These are phyloP conservation scores for Galerucella pusilla DNA, from an alignment of 2,888 invertebrate species.

Conservation along the genomic window DNA sequence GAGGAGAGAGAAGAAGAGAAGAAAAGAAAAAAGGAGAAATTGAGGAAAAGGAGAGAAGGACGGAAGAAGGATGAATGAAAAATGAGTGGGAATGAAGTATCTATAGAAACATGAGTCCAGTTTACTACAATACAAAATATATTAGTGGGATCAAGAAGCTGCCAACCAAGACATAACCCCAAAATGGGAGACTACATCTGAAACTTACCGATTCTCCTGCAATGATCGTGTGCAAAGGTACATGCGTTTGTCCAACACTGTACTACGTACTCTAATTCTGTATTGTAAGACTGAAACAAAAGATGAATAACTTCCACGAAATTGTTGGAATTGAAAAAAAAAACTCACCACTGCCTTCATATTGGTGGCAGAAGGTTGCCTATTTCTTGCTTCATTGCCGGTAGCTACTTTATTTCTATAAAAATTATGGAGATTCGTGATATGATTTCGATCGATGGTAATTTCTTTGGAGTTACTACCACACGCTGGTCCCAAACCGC, in stretches of 20 bases:
- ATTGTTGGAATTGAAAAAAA: background rate
- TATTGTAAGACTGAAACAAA: constrained; percentile 55
- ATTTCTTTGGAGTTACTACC: constrained; percentile 57
- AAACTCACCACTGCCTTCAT: constrained; percentile 59
- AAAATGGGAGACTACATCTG: too few species aligned
- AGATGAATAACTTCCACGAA: background rate
- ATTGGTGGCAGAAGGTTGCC: constrained; percentile 58
- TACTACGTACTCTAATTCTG: constrained; percentile 59
- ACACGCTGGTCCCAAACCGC: constrained; percentile 56
- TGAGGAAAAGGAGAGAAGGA: too few species aligned
- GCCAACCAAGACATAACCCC: too few species aligned
- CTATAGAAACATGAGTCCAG: too few species aligned
- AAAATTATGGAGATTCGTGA: constrained; percentile 59
- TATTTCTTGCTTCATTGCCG: constrained; percentile 58
- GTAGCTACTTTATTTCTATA: constrained; percentile 59
- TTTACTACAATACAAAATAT: too few species aligned
- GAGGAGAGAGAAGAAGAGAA: too few species aligned
- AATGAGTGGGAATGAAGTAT: too few species aligned
- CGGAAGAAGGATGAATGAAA: too few species aligned
- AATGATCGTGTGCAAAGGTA: constrained; percentile 59
- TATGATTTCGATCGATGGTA: constrained; percentile 55
- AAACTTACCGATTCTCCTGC: constrained; percentile 59
- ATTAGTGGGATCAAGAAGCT: too few species aligned
- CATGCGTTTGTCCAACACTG: constrained; percentile 63
- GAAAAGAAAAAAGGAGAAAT: too few species aligned